These are phyloP conservation scores for Halcyon malimbica DNA, from an alignment of 2,113 vertebrate species.

Conservation along the genomic window DNA sequence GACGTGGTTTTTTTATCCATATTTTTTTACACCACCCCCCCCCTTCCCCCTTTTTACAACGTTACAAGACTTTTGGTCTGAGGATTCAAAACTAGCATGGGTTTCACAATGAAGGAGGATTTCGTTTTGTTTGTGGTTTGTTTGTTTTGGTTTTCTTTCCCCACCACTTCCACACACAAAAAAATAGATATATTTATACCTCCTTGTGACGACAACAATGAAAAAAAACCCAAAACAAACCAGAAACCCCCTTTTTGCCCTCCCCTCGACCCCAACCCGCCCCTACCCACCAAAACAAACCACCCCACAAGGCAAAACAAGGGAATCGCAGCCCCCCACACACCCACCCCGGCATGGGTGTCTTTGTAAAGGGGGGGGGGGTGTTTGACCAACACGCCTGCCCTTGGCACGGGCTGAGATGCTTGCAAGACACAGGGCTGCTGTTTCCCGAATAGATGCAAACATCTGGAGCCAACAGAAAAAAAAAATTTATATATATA, in stretches of 20 bases:
- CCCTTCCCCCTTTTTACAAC: conserved; percentile 48
- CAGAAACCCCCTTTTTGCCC: neutral
- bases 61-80: conserved; percentile 82
- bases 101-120: conserved; percentile 70
- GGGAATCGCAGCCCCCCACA: neutral
- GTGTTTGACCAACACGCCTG: neutral
- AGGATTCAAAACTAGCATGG: conserved; percentile 77
- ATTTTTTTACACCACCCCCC: neutral
- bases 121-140: neutral
- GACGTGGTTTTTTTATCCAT: neutral
- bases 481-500: neutral
- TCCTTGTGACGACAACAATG: conserved; percentile 72
- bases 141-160: neutral
- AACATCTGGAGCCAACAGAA: neutral
- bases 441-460: neutral
- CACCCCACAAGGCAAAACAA: neutral
- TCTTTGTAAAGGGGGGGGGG: neutral
- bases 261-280: neutral
- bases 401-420: neutral
- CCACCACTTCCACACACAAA: conserved; percentile 69
- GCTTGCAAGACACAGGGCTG: neutral
- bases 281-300: neutral
- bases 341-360: neutral
- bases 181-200: conserved; percentile 74
- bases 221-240: neutral